Conservation (phyloP, 2,113 vertebrate genomes). For the Tragelaphus strepsiceros region DNA sequence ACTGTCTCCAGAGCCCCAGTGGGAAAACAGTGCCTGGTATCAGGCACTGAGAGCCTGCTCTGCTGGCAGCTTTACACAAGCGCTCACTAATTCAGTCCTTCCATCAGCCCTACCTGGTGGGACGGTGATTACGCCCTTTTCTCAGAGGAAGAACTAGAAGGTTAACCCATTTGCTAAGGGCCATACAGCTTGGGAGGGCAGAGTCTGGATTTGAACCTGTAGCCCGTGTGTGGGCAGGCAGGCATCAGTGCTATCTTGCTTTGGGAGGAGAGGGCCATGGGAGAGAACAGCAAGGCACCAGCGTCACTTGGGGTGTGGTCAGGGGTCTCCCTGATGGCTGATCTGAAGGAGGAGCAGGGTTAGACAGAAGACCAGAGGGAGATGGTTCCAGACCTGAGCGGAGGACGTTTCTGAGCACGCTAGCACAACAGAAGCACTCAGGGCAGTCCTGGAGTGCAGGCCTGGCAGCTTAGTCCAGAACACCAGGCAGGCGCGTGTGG, state of each 20-base stretch:
- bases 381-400: rapidly evolving
- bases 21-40: not conserved
- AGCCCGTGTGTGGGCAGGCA: rapidly evolving
- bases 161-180: no score
- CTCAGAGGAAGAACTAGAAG: not conserved
- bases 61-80: rapidly evolving
- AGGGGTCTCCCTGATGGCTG: not conserved
- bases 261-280: rapidly evolving
- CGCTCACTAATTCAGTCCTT: not conserved
- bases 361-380: no score
- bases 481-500: rapidly evolving
- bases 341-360: not conserved
- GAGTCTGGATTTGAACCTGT: not conserved
- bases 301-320: rapidly evolving
- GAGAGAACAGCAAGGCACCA: not conserved
- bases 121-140: rapidly evolving
- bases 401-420: rapidly evolving
- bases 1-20: rapidly evolving
- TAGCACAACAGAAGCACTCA: rapidly evolving
- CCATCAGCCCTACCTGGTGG: rapidly evolving
- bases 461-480: no score
- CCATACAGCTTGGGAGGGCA: not conserved
- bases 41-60: rapidly evolving
- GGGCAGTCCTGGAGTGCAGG: rapidly evolving
- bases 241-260: not conserved